Evolutionary conservation across 2,797 vertebrate species (phyloP), one percentile per base, ranked within the genome.

Genomic region (Acestrorhynchus altus): DNA sequence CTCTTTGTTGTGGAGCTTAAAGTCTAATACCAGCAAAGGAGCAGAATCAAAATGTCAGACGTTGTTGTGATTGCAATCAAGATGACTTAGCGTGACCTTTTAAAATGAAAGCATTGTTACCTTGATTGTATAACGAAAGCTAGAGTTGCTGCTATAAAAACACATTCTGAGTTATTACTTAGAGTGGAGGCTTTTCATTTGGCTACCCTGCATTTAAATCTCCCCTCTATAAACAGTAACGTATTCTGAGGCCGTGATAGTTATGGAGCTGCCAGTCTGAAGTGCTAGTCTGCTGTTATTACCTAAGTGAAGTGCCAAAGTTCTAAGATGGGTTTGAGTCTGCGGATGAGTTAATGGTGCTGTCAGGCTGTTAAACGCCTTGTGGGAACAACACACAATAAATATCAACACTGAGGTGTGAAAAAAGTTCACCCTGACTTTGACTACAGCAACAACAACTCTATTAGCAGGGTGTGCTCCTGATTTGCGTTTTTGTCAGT

Each of bases 21-120:
- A 76, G 51, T 77, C 40, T 61, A 81, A 78, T 74, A 63, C 52
- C 76, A 72, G 70, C 66, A 71, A 60, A 73, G 39, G 76, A 73
- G 72, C 83, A 68, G 70, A 82, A 79, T 82, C 73, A 73, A 86
- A 81, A 85, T 84, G 83, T 86, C 85, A 86, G 47, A 65, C 63
- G 35, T 56, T 77, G 76, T 84, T 78, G 64, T 84, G 83, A 84
- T 81, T 80, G 77, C 79, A 84, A 86, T 84, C 81, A 65, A 63
- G 77, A 78, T 74, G 67, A 81, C 74, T 72, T 79, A 20, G 68
- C 42, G 44, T 78, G 81, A 84, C 84, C 82, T 86, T 84, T 84
- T 74, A 46, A 73, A 81, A 82, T 72, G 66, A 76, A 84, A 75
- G 77, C 72, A 78, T 80, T 80, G 76, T 75, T 86, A 70, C 79